Evolutionary conservation across 2,888 invertebrate species (phyloP), one percentile per base, ranked within the genome.

Genomic region (Thymelicus lineola): DNA sequence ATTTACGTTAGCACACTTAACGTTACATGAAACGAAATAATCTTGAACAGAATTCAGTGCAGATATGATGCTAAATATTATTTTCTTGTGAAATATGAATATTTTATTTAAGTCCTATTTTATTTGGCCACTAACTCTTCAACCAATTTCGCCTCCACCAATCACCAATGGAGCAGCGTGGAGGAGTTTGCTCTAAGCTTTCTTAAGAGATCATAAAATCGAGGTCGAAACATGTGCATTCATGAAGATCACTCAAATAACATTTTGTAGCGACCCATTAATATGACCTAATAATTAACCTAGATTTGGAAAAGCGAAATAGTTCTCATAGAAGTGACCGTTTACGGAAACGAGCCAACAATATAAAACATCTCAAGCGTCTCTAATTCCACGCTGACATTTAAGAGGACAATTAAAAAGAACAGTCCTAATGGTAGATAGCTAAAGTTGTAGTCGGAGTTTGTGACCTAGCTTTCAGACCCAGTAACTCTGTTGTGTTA

Each of bases 371-470:
- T 58, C 45, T 48, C 48, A 46, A 58, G 58, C 46, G 59, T n/a
- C 20, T 38, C 48, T 66, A 59, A 50, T 66, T 59, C n/a, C 14
- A 28, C 28, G 38, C 38, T 66, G 66, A 50, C 59, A 59, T 66
- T 66, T 66, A 59, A 66, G 50, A 59, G 36, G 59, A 66, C 59
- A 59, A 66, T 64, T 38, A 59, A 59, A 64, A 45, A 46, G 35
- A 17, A 65, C 20, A 7, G 58, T 7, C 17, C 17, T 48, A 57
- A 65, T 46, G 46, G 58, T 14, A 17, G 46, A 28, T 58, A 36
- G 42, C 20, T 55, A 57, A 65, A 57, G 57, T 57, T 42, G 20
- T 28, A 28, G 42, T 42, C 12, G 9, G 9, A 35, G 57, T 58
- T 65, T 65, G 46, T 65, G 46, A 45, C n/a, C 35, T 28, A 15